Evolutionary conservation across 2,888 invertebrate species (phyloP), one percentile per base, ranked within the genome.

Genomic region (Dolomedes plantarius): DNA sequence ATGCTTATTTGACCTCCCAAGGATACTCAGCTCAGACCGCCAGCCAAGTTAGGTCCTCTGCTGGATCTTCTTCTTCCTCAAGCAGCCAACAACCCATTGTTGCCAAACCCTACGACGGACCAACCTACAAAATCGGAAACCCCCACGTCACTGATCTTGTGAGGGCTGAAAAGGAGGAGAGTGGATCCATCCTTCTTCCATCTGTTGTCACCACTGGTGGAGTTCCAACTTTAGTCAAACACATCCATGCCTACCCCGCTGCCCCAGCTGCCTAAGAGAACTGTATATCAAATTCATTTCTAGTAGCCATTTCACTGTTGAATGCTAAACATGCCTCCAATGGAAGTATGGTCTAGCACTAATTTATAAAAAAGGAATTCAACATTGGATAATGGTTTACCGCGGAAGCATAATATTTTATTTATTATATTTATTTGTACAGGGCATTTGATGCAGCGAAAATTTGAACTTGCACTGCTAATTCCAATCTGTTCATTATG

Each of bases 201-300:
- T 62, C 79, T 7, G 76, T 86, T 27, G 62, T 72, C 36, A 56
- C 86, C 16, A 74, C 79, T 23, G 65, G 65, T 13, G 79, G 69
- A 9, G 74, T 50, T 2, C 79, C 79, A 9, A 86, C 86, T 50
- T 32, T 86, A 1, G 80, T 86, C 46, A 86, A 86, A 71, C 86
- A 86, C 32, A 86, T 86, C 65, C 86, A 86, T n/a, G 64, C 80
- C 56, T 79, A 86, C 32, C 86, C 86, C 9, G 75, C 75, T 16
- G 76, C 79, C 27, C 77, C 65, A 11, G 64, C 36, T 36, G 72
- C 77, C 3, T 69, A 69, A 69, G 16, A 6, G 23, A 23, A 56
- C 56, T 23, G 1, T 5, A 1, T 23, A 16, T 56, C 2, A 13
- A 7, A 2, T 16, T 2, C 46, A 2, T 46, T 46, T 16, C 5